Evolutionary conservation across 2,888 invertebrate species (phyloP).

Genomic region (Drosophila parthenogenetica): DNA sequence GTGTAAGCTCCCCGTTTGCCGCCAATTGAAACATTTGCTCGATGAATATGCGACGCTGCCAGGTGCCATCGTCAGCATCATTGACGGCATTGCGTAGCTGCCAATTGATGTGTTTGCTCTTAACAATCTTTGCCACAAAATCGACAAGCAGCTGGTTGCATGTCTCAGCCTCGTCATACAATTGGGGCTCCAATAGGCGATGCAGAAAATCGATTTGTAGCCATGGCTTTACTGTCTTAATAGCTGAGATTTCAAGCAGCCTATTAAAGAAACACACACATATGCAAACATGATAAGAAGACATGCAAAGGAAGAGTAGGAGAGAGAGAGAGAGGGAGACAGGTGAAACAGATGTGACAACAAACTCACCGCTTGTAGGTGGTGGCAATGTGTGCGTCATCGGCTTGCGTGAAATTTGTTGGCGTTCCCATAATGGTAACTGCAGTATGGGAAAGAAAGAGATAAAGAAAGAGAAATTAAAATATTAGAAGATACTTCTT

Average conservation of each 20-base stretch:
- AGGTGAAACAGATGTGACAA: background rate
- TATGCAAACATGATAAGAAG: constrained; percentile 5
- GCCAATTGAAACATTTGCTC: constrained; percentile 84
- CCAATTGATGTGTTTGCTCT: constrained; percentile 81
- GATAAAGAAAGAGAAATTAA: background rate
- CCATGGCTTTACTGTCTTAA: constrained; percentile 82
- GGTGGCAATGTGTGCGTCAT: constrained; percentile 80
- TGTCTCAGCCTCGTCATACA: constrained; percentile 70
- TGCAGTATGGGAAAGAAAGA: constrained; percentile 31
- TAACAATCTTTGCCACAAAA: constrained; percentile 81
- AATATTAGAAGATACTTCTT: too few species aligned
- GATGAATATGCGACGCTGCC: constrained; percentile 81
- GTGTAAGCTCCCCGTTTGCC: constrained; percentile 79
- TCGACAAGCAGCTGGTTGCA: constrained; percentile 79
- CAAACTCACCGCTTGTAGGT: constrained; percentile 79
- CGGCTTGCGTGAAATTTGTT: constrained; percentile 80
- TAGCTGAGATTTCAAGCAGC: constrained; percentile 81
- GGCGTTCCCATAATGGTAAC: constrained; percentile 84
- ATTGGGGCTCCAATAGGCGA: constrained; percentile 73
- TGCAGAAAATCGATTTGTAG: constrained; percentile 83
- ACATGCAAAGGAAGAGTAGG: background rate
- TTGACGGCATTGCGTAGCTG: constrained; percentile 45
- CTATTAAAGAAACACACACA: constrained; percentile 42
- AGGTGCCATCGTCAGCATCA: constrained; percentile 38
- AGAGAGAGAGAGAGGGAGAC: background rate